A percentile compares a stretch with the other conserved stretches of the same genome.
phyloP scores from a whole-genome alignment of 2,888 invertebrate genomes.

The Matsumyia berberina region DNA sequence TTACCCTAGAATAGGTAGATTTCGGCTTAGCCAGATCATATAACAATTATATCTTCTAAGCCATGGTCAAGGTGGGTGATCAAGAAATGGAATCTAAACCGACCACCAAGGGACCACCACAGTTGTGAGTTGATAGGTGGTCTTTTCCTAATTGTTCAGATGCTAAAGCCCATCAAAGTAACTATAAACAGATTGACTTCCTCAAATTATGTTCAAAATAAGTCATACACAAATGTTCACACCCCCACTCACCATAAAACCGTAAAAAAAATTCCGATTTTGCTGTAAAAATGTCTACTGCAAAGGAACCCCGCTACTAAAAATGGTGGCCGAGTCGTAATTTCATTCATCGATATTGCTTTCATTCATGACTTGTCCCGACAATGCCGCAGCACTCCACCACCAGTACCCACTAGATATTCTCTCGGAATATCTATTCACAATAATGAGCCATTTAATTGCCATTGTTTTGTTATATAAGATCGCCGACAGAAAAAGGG shows the following conservation, averaged over 20 bases:
- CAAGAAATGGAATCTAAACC: no score
- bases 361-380: slow-evolving; percentile 59
- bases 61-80: no score
- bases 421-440: slow-evolving; percentile 42
- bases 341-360: slow-evolving; percentile 58
- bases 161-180: not conserved
- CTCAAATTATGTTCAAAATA: slow-evolving; percentile 1
- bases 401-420: slow-evolving; percentile 3
- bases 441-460: slow-evolving; percentile 64
- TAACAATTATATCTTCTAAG: no score
- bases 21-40: no score
- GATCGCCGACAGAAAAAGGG: slow-evolving; percentile 1
- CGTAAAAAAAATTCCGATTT: slow-evolving; percentile 9
- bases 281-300: not conserved
- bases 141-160: no score
- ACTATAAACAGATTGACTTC: not conserved
- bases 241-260: not conserved
- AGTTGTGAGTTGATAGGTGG: no score
- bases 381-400: slow-evolving; percentile 1
- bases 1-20: no score
- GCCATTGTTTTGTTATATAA: slow-evolving; percentile 63
- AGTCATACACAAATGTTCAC: slow-evolving; percentile 1
- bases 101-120: no score
- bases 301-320: not conserved
- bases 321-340: slow-evolving; percentile 19